phyloP scores from a whole-genome alignment of 2,797 vertebrate genomes.

The Macropus fuliginosus region DNA sequence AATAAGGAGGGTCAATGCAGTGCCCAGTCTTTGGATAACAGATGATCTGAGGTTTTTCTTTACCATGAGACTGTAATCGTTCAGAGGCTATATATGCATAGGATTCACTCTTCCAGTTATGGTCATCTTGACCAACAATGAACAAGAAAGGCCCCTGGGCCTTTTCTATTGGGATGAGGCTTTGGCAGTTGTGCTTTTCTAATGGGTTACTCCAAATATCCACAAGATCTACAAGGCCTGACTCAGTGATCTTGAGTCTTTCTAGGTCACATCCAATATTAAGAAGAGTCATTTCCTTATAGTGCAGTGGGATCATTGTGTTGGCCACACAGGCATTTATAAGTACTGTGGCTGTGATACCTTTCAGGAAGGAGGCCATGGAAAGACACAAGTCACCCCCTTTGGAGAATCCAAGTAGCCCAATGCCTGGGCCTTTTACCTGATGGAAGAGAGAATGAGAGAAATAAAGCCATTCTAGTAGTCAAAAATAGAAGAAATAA shows the following conservation, averaged over 20 bases:
- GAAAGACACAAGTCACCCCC: slow-evolving; percentile 90
- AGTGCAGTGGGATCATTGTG: slow-evolving; percentile 83
- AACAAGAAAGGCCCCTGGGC: slow-evolving; percentile 88
- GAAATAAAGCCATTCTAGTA: slow-evolving; percentile 52
- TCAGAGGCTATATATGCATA: slow-evolving; percentile 88
- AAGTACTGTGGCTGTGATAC: slow-evolving; percentile 88
- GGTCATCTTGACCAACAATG: slow-evolving; percentile 88
- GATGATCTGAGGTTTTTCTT: slow-evolving; percentile 89
- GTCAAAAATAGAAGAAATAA: slow-evolving; percentile 9
- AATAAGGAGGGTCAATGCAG: slow-evolving; percentile 92
- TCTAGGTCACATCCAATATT: slow-evolving; percentile 38
- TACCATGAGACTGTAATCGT: slow-evolving; percentile 87
- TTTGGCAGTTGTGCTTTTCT: slow-evolving; percentile 81
- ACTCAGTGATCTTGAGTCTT: slow-evolving; percentile 76
- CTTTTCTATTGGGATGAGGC: slow-evolving; percentile 89
- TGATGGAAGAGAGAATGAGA: slow-evolving; percentile 77
- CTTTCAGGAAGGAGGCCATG: slow-evolving; percentile 91
- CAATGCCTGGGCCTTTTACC: slow-evolving; percentile 90
- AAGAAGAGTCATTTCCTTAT: slow-evolving; percentile 87
- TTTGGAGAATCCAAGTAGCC: slow-evolving; percentile 92
- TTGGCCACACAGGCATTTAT: slow-evolving; percentile 90
- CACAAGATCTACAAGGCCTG: slow-evolving; percentile 82
- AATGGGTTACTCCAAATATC: slow-evolving; percentile 85
- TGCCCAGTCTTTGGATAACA: slow-evolving; percentile 91
- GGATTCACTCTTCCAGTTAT: slow-evolving; percentile 89